Evolutionary conservation across 1,140 invertebrate genomes (phyloP).

Genomic region (Melipona quadrifasciata): DNA sequence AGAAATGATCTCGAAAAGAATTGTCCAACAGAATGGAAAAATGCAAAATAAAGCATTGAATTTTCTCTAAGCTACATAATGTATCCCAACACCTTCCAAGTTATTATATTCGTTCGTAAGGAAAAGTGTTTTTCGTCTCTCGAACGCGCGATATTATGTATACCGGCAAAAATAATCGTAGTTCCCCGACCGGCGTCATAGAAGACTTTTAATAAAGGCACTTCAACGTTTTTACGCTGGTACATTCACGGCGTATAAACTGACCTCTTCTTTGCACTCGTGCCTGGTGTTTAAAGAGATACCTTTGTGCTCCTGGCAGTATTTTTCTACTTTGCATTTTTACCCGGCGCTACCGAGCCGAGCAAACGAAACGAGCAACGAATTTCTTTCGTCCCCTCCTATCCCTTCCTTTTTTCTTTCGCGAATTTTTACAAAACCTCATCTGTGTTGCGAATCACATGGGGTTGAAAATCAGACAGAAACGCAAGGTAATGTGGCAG

Average conservation of each 20-base stretch:
- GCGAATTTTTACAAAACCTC: constrained; percentile 22
- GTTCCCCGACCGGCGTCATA: neutral
- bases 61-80: neutral
- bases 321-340: constrained; percentile 55
- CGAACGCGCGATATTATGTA: neutral
- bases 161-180: neutral
- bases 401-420: neutral
- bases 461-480: neutral
- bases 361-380: constrained; percentile 38
- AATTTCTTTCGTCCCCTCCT: neutral
- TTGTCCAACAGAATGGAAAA: neutral
- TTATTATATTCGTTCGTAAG: neutral
- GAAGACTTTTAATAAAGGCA: constrained; percentile 22
- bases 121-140: neutral
- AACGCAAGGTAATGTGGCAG: neutral
- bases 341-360: constrained; percentile 21
- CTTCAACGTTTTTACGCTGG: constrained; percentile 20
- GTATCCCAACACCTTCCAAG: neutral
- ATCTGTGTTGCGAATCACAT: neutral
- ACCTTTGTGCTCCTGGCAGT: neutral
- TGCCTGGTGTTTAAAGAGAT: constrained; percentile 4
- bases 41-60: neutral
- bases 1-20: neutral
- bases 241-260: constrained; percentile 10
- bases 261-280: constrained; percentile 2